phyloP scores from a whole-genome alignment of 2,888 invertebrate genomes.

The Watsonalla binaria region DNA sequence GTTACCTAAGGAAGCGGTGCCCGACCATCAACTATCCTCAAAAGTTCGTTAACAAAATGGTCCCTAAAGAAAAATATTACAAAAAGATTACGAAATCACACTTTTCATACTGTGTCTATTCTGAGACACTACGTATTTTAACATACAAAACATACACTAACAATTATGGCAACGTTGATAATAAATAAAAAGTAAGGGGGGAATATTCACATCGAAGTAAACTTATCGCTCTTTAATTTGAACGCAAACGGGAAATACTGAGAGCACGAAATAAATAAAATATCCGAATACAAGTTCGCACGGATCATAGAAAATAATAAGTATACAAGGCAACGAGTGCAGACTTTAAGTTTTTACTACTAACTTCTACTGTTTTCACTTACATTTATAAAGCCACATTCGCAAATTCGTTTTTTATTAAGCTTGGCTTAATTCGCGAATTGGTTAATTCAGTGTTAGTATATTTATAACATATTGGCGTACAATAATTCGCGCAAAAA shows the following conservation, averaged over 20 bases:
- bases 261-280: conserved; percentile 67
- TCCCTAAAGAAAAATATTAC: conserved; percentile 71
- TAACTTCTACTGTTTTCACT: conserved; percentile 62
- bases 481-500: conserved; percentile 32
- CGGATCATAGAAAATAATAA: conserved; percentile 63
- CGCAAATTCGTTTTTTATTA: conserved; percentile 62
- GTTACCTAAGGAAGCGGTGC: conserved; percentile 30
- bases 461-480: conserved; percentile 50
- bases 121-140: conserved; percentile 69
- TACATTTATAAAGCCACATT: conserved; percentile 67
- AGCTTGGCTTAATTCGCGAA: conserved; percentile 74
- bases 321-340: conserved; percentile 77
- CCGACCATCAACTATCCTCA: conserved; percentile 46
- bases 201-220: conserved; percentile 60
- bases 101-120: conserved; percentile 49
- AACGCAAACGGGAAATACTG: conserved; percentile 46
- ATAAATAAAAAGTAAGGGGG: conserved; percentile 68
- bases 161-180: conserved; percentile 78
- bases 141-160: conserved; percentile 72
- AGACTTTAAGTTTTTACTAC: conserved; percentile 75
- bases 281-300: conserved; percentile 55
- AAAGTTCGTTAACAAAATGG: conserved; percentile 66
- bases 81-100: conserved; percentile 71
- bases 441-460: conserved; percentile 70
- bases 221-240: conserved; percentile 24